phyloP scores from a whole-genome alignment of 2,113 vertebrate species.

The Tyto alba region DNA sequence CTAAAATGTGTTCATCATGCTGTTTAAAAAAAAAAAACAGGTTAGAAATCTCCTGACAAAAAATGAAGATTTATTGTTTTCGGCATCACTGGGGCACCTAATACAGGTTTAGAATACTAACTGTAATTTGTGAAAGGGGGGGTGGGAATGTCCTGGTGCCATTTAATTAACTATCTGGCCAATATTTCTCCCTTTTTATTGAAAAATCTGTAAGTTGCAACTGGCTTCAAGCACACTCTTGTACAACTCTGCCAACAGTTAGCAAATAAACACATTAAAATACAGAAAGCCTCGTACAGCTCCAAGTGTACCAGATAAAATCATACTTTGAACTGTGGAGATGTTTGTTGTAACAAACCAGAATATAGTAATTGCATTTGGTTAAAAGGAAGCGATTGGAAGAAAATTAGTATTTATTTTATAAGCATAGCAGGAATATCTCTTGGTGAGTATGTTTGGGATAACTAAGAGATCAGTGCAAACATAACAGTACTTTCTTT shows the following conservation, averaged over 20 bases:
- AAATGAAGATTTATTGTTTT: slow-evolving; percentile 3
- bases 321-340: not conserved
- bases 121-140: not conserved
- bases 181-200: slow-evolving; percentile 22
- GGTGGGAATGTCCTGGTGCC: not conserved
- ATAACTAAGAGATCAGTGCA: not conserved
- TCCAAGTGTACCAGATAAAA: not conserved
- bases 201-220: slow-evolving; percentile 48
- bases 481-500: not conserved
- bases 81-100: not conserved
- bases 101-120: slow-evolving; percentile 20
- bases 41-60: slow-evolving; percentile 24
- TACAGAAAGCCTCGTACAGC: not conserved
- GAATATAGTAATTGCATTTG: not conserved
- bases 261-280: slow-evolving; percentile 27
- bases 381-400: not conserved
- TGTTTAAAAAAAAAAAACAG: slow-evolving; percentile 16
- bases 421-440: not conserved
- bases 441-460: not conserved
- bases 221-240: not conserved
- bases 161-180: slow-evolving; percentile 57
- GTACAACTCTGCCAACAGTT: slow-evolving; percentile 1
- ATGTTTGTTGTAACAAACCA: not conserved
- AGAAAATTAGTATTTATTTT: not conserved
- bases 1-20: slow-evolving; percentile 26